Evolutionary conservation across 1,140 invertebrate species (phyloP), one percentile per base, ranked within the genome.

Genomic region (Heliconius himera): DNA sequence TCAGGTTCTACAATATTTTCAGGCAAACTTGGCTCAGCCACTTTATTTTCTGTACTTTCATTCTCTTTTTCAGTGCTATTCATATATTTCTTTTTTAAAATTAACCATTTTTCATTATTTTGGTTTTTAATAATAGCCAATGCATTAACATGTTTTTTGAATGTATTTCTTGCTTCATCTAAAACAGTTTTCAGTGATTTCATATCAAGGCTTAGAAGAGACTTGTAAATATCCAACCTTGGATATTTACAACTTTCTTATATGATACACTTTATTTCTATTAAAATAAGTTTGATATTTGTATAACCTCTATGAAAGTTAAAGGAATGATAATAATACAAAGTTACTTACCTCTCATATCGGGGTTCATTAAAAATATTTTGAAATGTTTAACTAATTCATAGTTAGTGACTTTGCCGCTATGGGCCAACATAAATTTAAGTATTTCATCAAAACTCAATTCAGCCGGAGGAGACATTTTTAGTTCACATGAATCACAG

Each of bases 81-180:
- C 83, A 91, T 85, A 78, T 94, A 98, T 88, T 97, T 97, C 88
- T 96, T 97, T 91, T 98, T 97, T 11, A 99, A 93, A 66, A 98
- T 96, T 66, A 99, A 92, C 94, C 96, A 98, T 91, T 98, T 98
- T 87, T 98, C 97, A 79, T 97, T 97, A 93, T 96, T 96, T 88
- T 97, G 96, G 83, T 96, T 96, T 90, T 97, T 98, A 72, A 99
- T 98, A 9, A 96, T 97, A 4, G 98, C 98, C 81, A 99, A 94
- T 51, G 96, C 96, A 90, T 99, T 99, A 4, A 99, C 98, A 93
- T 97, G 98, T 79, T 98, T 97, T 95, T 99, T 99, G 90, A 99
- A 99, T 83, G 97, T 96, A 83, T 96, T 96, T 84, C 98, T 95
- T 2, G 98, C 97, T 92, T 98, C 96, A 92, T 97, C 97, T 98